These are phyloP conservation scores for Chamaedrilus cognettii DNA, from an alignment of 2,888 invertebrate species.

Conservation along the genomic window DNA sequence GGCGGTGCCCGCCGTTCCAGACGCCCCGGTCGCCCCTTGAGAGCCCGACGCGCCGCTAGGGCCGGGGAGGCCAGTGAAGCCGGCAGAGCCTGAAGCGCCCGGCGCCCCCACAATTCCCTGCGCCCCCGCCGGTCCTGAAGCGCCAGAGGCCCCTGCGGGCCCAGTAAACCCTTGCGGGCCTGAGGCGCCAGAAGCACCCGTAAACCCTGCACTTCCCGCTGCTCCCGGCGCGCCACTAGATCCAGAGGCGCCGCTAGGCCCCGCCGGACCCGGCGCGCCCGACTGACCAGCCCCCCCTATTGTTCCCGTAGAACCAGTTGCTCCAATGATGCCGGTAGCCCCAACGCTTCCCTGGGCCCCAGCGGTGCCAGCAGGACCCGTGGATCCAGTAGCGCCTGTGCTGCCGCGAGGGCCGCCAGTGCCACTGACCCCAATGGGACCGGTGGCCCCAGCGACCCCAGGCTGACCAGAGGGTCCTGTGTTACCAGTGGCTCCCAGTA, in stretches of 20 bases:
- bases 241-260: constrained; percentile 36
- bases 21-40: constrained; percentile 26
- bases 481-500: too few species aligned
- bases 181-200: neutral
- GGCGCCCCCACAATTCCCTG: constrained; percentile 63
- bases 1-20: constrained; percentile 17
- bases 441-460: neutral
- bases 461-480: constrained; percentile 1
- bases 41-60: constrained; percentile 21
- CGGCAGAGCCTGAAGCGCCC: constrained; percentile 67
- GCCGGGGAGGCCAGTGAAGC: constrained; percentile 29
- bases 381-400: constrained; percentile 1
- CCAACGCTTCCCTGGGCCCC: constrained; percentile 11
- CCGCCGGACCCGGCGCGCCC: constrained; percentile 36
- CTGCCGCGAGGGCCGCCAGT: neutral
- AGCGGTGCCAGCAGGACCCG: constrained; percentile 14
- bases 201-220: neutral
- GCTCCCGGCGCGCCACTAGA: constrained; percentile 20
- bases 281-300: neutral
- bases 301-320: neutral
- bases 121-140: constrained; percentile 61
- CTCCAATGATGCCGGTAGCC: neutral
- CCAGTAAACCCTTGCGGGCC: constrained; percentile 28
- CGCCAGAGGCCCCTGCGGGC: constrained; percentile 27
- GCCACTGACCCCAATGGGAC: neutral